phyloP scores from a whole-genome alignment of 2,797 vertebrate genomes.

The Girardinus metallicus region DNA sequence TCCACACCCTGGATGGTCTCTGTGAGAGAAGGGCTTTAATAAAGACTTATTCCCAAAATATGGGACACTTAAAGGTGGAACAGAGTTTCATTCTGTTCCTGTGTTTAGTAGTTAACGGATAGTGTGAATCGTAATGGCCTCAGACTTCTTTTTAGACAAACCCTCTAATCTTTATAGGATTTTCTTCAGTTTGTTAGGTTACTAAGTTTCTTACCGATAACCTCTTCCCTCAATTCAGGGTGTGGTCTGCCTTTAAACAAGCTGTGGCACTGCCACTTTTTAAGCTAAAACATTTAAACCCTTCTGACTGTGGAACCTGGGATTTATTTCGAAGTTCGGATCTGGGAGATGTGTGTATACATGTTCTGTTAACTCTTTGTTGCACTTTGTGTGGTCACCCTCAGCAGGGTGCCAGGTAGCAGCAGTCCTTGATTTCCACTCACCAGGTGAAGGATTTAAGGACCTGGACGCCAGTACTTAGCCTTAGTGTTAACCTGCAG shows the following conservation, averaged over 20 bases:
- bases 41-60: not conserved
- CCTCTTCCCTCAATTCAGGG: not conserved
- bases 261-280: not conserved
- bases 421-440: no score
- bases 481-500: no score
- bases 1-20: no score
- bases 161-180: not conserved
- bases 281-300: not conserved
- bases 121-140: no score
- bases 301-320: not conserved
- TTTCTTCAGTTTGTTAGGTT: not conserved
- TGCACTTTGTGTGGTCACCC: no score
- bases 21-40: no score
- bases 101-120: no score
- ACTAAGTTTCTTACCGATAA: not conserved
- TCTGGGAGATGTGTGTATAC: no score
- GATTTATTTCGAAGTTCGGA: not conserved
- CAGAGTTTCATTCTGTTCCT: not conserved
- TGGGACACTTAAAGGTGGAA: not conserved
- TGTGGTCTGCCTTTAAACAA: not conserved
- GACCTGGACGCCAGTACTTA: no score
- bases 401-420: no score
- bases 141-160: not conserved
- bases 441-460: no score
- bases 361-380: no score